Conservation (phyloP, 1,140 invertebrate species). For the Cydia strobilella region DNA sequence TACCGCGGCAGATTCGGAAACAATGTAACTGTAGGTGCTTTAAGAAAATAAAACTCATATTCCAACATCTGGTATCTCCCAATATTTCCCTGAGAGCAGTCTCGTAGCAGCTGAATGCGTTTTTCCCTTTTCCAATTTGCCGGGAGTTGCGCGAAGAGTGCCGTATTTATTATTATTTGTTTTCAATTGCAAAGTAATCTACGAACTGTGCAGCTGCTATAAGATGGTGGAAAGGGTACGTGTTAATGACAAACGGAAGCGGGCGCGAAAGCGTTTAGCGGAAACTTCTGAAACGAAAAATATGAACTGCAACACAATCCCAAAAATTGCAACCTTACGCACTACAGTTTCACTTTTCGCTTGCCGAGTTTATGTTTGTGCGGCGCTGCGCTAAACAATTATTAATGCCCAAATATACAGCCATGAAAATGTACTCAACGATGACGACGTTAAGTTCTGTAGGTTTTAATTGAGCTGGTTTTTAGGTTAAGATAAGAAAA, state of each 20-base stretch:
- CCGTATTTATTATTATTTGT: conserved; percentile 77
- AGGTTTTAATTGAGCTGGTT: too few relatives aligned
- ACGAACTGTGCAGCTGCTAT: conserved; percentile 63
- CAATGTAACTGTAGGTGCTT: conserved; percentile 41
- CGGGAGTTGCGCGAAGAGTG: conserved; percentile 53
- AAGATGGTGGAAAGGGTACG: conserved; percentile 48
- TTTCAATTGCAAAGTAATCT: conserved; percentile 79
- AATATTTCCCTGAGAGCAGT: conserved; percentile 54
- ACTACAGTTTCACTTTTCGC: too few relatives aligned
- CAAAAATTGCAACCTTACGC: too few relatives aligned
- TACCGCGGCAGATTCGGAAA: conserved; percentile 30
- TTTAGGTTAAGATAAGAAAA: too few relatives aligned
- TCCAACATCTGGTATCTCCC: conserved; percentile 60
- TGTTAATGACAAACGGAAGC: conserved; percentile 30
- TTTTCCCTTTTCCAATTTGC: conserved; percentile 71
- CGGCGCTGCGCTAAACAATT: too few relatives aligned
- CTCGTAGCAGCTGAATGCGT: conserved; percentile 46
- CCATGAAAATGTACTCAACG: too few relatives aligned
- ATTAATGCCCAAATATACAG: too few relatives aligned
- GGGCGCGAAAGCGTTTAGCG: conserved; percentile 42
- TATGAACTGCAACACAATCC: too few relatives aligned
- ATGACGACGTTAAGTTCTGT: too few relatives aligned
- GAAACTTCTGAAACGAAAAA: neutral
- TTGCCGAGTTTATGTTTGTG: too few relatives aligned
- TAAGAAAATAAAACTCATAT: conserved; percentile 60